Conservation (phyloP, 1,140 invertebrate genomes). For the Acyrthosiphon pisum region DNA sequence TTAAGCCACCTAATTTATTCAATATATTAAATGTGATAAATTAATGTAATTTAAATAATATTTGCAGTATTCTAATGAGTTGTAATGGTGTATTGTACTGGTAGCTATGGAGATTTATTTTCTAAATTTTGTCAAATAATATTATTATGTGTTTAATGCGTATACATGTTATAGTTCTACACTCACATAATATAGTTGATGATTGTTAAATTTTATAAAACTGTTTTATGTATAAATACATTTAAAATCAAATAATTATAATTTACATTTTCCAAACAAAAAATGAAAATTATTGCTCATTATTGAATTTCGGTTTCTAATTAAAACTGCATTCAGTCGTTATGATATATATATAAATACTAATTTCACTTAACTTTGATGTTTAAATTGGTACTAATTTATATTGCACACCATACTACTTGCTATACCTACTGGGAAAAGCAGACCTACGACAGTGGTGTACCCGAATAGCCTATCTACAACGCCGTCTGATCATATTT, state of each 20-base stretch:
- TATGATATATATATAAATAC: not conserved
- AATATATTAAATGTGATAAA: not conserved
- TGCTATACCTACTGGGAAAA: not conserved
- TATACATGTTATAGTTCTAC: no score
- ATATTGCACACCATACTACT: not conserved
- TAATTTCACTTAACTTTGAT: no score
- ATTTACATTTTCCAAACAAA: not conserved
- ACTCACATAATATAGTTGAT: no score
- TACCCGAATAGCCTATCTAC: not conserved
- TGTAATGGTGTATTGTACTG: not conserved
- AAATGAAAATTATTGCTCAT: not conserved
- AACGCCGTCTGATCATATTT: constrained; percentile 5
- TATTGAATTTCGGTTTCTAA: not conserved
- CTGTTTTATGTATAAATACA: no score
- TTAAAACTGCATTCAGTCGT: not conserved
- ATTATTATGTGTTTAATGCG: no score
- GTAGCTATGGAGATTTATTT: no score
- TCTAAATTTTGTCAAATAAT: no score
- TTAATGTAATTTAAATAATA: not conserved
- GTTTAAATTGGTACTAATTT: not conserved
- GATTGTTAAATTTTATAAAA: no score
- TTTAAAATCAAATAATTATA: not conserved
- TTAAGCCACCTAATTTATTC: not conserved
- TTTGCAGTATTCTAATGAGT: not conserved
- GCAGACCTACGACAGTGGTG: not conserved